Evolutionary conservation across 2,888 invertebrate species (phyloP), one percentile per base, ranked within the genome.

Genomic region (Pristionchus arcanus): DNA sequence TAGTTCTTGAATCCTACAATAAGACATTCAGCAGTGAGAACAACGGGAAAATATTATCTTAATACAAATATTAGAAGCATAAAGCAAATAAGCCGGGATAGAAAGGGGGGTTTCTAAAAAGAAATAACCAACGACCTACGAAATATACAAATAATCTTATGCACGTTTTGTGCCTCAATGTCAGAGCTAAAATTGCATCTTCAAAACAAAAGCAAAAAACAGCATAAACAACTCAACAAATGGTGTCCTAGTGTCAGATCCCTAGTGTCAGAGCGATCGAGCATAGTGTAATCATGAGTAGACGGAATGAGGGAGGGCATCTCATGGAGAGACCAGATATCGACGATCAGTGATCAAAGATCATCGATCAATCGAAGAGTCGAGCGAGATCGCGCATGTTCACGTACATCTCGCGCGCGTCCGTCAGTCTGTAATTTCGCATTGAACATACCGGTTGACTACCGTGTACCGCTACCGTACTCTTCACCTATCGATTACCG

Each of bases 331-430:
- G 84, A 59, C 42, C 42, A 49, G 42, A 49, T 3, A 49, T 49
- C 42, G 42, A 42, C 9, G 55, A 84, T 84, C 84, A 59, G 19
- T 59, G 84, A 85, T 84, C 55, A 55, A 55, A 53, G 84, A 84
- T 84, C 84, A 55, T 7, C 31, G 16, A 84, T 88, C 49, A 88
- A 19, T 42, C 87, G 87, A 34, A 88, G 53, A 88, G 53, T 55
- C 87, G 87, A 55, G 87, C 87, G 74, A 88, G 55, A 31, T 88
- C 87, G 34, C 87, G 71, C 87, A 88, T 88, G 31, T 55, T 42
- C n/a, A 74, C 87, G 74, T 88, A 88, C 63, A 88, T 88, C 49
- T 74, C 74, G 15, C 87, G 87, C 13, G 87, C 21, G 11, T 88
- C 74, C 28, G 71, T 16, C 74, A 63, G 49, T 16, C 87, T 88